phyloP scores from a whole-genome alignment of 2,113 vertebrate genomes.

The Lagopus muta region DNA sequence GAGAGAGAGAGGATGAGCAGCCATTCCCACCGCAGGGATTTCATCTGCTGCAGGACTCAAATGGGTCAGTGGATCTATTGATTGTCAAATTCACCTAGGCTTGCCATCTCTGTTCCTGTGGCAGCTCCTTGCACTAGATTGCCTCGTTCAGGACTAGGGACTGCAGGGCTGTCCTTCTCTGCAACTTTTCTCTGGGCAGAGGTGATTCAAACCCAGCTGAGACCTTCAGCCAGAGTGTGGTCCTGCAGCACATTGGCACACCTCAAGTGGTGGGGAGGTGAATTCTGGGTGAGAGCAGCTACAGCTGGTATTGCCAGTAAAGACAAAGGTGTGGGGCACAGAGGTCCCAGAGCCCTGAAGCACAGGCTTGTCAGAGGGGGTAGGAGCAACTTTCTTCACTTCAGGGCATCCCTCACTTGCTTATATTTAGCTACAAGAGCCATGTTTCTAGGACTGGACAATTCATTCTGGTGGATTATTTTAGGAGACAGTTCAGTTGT shows the following conservation, averaged over 20 bases:
- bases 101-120: too few relatives aligned
- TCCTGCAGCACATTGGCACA: neutral
- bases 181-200: neutral
- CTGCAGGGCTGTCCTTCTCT: fast-evolving
- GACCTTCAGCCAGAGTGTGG: neutral
- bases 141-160: fast-evolving
- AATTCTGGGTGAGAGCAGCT: neutral
- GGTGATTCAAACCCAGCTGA: fast-evolving
- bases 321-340: neutral
- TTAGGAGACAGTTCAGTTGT: neutral
- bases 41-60: neutral
- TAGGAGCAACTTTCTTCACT: neutral
- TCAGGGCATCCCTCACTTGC: neutral
- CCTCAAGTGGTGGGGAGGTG: fast-evolving
- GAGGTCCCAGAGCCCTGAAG: neutral
- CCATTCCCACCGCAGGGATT: fast-evolving
- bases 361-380: fast-evolving
- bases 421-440: neutral
- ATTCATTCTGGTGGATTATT: neutral
- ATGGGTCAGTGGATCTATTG: too few relatives aligned
- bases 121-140: neutral
- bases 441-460: neutral
- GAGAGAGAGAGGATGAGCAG: neutral
- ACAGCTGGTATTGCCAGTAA: neutral
- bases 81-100: neutral